Evolutionary conservation across 2,113 vertebrate genomes (phyloP).

Genomic region (Sprattus sprattus): DNA sequence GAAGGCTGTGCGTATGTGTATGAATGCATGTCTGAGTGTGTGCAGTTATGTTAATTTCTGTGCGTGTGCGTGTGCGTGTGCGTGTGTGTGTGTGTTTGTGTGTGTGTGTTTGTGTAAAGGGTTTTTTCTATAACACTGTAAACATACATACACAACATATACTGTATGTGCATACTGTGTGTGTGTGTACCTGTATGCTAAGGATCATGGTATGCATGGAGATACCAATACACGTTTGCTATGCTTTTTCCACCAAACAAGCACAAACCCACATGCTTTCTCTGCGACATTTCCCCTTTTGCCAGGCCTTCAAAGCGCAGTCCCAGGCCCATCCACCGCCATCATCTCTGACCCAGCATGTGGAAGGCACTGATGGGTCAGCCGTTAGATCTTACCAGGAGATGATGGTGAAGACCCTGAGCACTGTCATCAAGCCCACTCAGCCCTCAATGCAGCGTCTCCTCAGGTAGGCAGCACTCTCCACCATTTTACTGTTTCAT

Average conservation of each 20-base stretch:
- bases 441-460: neutral
- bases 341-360: neutral
- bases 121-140: no score
- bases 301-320: neutral
- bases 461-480: neutral
- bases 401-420: conserved; percentile 37
- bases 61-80: neutral
- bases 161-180: neutral
- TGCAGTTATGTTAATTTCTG: conserved; percentile 20
- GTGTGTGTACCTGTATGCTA: neutral
- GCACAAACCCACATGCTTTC: neutral
- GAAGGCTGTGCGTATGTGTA: neutral
- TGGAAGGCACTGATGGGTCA: conserved; percentile 28
- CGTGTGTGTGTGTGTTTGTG: neutral
- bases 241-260: neutral
- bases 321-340: neutral
- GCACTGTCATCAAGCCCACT: neutral
- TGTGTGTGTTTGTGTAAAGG: neutral
- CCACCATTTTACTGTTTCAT: neutral
- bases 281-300: neutral
- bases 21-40: no score
- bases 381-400: conserved; percentile 9
- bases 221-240: neutral
- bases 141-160: no score
- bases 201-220: neutral